Base-by-base conservation (phyloP, 2,113 vertebrate species). In the Conger conger region DNA sequence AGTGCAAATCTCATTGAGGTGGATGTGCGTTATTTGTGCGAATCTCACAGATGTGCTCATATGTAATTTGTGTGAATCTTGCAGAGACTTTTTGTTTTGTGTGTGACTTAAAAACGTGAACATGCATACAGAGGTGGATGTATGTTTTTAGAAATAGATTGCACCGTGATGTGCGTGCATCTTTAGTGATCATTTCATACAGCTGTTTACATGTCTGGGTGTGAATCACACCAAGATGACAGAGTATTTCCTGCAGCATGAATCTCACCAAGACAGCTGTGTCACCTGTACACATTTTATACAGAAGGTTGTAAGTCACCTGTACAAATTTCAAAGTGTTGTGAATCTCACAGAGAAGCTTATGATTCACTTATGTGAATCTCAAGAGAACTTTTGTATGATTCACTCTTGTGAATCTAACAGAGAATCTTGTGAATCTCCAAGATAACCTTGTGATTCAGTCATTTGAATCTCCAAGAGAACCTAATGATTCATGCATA, bases 1-100 rank as follows among this genome's bases (percentile, higher is more conserved):
- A 87, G 86, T 82, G 88, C 86, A 38, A 38, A 79, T 40, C 38
- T 79, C 77, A 73, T 33, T 11, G 68, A 73, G 68, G 68, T 73
- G 68, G 68, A 73, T 33, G 68, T 27, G 68, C 33, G 4, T 73
- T 73, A 33, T 73, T 33, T 33, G 68, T 73, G 68, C 13, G 68
- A 11, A 33, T 33, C 68, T 73, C 84, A 86, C 76, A 87, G 84
- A 89, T 36, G 23, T 79, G 76, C 38, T 23, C n/a, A 68, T 76
- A 84, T 63, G 82, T 82, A 27, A 0, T 54, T 53, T 60, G 63
- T 82, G 53, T 84, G 83, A n/a, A 77, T 86, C 80, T 73, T 33
- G n/a, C n/a, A 73, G 68, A 33, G 27, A 9, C n/a, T 11, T 1
- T 73, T 18, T 27, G 23, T 63, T 23, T 63, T 63, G 57, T 27